Percentiles rank a stretch among this genome's conserved stretches.
Evolutionary conservation across 2,113 vertebrate genomes (phyloP).

Genomic region (Panthera tigris): DNA sequence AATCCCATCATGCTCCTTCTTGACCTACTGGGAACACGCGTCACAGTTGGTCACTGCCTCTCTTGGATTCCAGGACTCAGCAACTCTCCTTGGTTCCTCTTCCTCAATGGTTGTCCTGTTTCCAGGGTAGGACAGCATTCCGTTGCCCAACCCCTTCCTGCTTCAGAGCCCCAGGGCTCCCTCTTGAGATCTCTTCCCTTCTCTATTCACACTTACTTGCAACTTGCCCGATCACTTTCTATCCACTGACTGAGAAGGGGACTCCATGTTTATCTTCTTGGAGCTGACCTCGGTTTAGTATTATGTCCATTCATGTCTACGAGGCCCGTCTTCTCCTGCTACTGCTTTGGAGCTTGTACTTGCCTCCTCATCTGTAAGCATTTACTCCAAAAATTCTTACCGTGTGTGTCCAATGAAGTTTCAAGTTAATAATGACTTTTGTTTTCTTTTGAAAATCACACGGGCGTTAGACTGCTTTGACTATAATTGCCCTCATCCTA

Average conservation of each 20-base stretch:
- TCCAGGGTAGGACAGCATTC: neutral
- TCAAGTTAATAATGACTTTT: neutral
- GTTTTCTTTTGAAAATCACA: neutral
- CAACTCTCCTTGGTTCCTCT: neutral
- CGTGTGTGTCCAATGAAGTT: neutral
- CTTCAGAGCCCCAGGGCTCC: neutral
- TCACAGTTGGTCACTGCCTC: neutral
- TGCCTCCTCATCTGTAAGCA: neutral
- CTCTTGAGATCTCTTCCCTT: neutral
- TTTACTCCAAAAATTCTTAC: neutral
- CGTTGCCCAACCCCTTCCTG: neutral
- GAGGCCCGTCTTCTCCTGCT: too few species aligned
- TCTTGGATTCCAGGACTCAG: neutral
- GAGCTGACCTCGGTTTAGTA: neutral
- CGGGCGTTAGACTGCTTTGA: neutral
- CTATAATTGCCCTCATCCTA: neutral
- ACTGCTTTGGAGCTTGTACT: neutral
- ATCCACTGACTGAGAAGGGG: neutral
- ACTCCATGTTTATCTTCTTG: neutral
- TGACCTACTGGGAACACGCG: neutral
- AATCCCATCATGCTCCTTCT: neutral
- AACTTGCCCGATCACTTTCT: neutral
- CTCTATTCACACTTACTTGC: neutral
- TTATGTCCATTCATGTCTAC: neutral
- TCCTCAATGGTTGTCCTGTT: too few species aligned